Percentiles rank a stretch among this genome's conserved stretches.
phyloP scores from a whole-genome alignment of 2,888 invertebrate species.

The Aricia artaxerxes region DNA sequence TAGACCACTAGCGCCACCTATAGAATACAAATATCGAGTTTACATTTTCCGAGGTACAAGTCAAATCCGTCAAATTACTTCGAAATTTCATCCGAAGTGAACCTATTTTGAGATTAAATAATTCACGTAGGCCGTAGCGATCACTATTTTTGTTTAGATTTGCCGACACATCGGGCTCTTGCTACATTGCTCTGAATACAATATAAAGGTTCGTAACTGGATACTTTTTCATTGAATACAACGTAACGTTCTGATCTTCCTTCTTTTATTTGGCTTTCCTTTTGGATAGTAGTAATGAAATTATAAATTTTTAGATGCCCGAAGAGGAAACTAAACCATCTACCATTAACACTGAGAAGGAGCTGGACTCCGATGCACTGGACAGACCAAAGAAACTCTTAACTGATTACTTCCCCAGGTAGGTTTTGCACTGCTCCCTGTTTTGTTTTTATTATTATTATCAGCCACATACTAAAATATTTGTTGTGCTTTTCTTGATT shows the following conservation, averaged over 20 bases:
- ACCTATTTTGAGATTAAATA: slow-evolving; percentile 1
- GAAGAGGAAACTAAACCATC: slow-evolving; percentile 11
- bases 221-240: not conserved
- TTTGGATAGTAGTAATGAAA: not conserved
- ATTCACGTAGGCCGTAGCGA: not conserved
- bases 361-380: not conserved
- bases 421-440: not conserved
- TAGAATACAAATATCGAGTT: not conserved
- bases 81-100: slow-evolving; percentile 19
- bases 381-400: slow-evolving; percentile 34
- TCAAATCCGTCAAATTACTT: slow-evolving; percentile 22
- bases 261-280: not conserved
- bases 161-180: not conserved
- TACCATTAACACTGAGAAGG: slow-evolving; percentile 4
- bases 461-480: not conserved
- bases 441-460: slow-evolving; percentile 37
- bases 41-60: not conserved
- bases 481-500: no score
- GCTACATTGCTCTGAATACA: not conserved
- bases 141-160: not conserved
- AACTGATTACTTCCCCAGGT: slow-evolving; percentile 37
- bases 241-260: not conserved
- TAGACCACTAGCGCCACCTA: slow-evolving; percentile 1
- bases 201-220: not conserved
- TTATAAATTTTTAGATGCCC: slow-evolving; percentile 25